These are phyloP conservation scores for Paedocypris micromegethes DNA, from an alignment of 2,797 vertebrate species.

Conservation along the genomic window DNA sequence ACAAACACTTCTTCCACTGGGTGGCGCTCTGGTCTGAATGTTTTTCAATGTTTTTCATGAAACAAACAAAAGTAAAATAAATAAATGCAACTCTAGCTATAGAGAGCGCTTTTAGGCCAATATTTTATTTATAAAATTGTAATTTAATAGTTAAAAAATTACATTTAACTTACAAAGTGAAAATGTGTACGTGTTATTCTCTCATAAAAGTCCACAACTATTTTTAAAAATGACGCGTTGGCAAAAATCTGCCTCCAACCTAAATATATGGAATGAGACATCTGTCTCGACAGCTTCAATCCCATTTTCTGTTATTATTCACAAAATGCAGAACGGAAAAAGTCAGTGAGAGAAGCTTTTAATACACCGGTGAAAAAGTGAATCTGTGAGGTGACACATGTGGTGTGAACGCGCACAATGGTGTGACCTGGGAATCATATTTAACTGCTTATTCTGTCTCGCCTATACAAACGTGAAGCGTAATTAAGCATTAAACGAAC, in stretches of 20 bases:
- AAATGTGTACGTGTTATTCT: too few species aligned
- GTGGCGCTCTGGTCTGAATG: slow-evolving; percentile 11
- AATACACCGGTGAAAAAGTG: neutral
- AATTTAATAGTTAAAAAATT: too few species aligned
- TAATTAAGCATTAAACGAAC: neutral
- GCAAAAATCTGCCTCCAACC: too few species aligned
- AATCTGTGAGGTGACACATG: slow-evolving; percentile 1
- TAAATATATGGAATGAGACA: slow-evolving; percentile 1
- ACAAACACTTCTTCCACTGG: neutral
- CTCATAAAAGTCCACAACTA: too few species aligned
- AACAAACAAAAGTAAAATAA: too few species aligned
- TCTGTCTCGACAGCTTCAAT: slow-evolving; percentile 7
- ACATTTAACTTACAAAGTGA: too few species aligned
- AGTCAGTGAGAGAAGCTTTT: too few species aligned
- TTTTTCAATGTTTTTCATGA: too few species aligned
- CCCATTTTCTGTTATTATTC: neutral
- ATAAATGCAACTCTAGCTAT: too few species aligned
- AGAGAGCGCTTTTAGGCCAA: too few species aligned
- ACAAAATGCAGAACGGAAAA: neutral
- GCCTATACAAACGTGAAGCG: neutral
- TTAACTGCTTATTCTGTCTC: slow-evolving; percentile 15
- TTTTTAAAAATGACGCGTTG: too few species aligned
- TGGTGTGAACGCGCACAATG: neutral
- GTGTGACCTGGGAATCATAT: slow-evolving; percentile 5
- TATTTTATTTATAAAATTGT: too few species aligned